phyloP scores from a whole-genome alignment of 92 coral and sea anemone species.

The Porites cylindrica region DNA sequence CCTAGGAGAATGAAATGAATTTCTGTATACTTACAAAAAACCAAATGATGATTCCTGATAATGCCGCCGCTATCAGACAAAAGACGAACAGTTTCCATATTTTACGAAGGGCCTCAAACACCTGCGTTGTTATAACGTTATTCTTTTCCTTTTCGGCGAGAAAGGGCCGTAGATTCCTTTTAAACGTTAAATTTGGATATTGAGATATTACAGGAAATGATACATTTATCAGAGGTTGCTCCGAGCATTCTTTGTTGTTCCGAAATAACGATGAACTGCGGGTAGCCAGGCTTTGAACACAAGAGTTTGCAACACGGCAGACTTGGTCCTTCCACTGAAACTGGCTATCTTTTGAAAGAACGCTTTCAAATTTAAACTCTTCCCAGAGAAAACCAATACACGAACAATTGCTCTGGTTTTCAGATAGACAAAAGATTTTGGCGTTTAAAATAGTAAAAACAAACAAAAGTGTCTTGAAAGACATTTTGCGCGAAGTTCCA shows the following conservation, averaged over 20 bases:
- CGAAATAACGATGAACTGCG: background rate
- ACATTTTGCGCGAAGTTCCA: background rate
- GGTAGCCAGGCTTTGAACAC: background rate
- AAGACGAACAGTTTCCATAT: background rate
- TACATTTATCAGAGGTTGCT: background rate
- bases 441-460: background rate
- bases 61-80: background rate
- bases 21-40: background rate
- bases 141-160: background rate
- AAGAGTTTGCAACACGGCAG: background rate
- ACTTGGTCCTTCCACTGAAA: background rate
- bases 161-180: background rate
- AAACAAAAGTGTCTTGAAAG: background rate
- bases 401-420: background rate
- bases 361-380: background rate
- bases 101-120: background rate
- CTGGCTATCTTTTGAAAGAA: background rate
- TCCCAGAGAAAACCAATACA: background rate
- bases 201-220: background rate
- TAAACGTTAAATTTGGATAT: background rate
- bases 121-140: too few relatives aligned
- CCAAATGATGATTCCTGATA: conserved; percentile 32
- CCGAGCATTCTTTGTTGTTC: background rate
- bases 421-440: background rate
- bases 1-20: too few relatives aligned